phyloP scores from a whole-genome alignment of 1,140 invertebrate genomes.

The Melipona quadrifasciata region DNA sequence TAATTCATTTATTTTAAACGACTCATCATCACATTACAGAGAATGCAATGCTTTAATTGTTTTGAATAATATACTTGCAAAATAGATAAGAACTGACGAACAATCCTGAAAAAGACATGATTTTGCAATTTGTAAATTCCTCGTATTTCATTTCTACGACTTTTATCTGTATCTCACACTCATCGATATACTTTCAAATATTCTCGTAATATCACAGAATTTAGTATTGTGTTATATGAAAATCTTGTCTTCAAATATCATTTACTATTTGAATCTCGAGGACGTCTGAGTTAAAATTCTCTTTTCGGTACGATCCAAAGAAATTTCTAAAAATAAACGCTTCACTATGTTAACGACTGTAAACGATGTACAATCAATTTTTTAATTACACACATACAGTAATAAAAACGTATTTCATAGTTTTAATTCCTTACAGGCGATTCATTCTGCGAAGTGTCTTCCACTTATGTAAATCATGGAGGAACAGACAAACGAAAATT shows the following conservation, averaged over 20 bases:
- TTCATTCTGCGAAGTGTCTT: conserved; percentile 40
- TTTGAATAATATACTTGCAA: not conserved
- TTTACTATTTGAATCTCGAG: not conserved
- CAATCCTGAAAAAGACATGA: not conserved
- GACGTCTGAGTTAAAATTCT: not conserved
- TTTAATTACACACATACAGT: not conserved
- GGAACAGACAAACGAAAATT: not conserved
- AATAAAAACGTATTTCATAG: not conserved
- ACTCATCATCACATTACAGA: not conserved
- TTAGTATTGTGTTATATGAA: not conserved
- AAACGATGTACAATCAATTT: conserved; percentile 46
- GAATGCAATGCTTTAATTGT: not conserved
- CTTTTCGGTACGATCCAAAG: not conserved
- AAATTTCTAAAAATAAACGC: not conserved
- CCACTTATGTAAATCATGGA: conserved; percentile 12
- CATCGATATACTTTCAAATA: not conserved
- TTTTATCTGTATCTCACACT: not conserved
- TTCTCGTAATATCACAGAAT: not conserved
- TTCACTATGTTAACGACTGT: not conserved
- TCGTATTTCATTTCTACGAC: not conserved
- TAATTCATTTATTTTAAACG: not conserved
- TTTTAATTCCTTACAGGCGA: conserved; percentile 24
- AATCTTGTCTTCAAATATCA: not conserved
- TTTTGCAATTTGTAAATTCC: not conserved
- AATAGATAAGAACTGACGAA: not conserved